Evolutionary conservation across 2,797 vertebrate genomes (phyloP).

Genomic region (Heterohyrax brucei): DNA sequence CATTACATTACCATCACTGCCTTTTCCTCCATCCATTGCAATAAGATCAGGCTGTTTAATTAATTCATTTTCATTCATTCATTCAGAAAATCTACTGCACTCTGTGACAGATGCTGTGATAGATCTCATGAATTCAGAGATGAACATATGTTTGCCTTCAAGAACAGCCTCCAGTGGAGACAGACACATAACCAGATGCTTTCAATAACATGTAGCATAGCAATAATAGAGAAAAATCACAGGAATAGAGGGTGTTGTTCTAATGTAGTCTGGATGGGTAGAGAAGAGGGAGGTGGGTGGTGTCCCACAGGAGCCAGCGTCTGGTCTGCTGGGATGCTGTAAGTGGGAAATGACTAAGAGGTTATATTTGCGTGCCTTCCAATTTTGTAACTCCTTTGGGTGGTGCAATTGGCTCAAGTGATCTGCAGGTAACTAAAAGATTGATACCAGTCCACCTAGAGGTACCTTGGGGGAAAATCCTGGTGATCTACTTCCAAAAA

Average conservation of each 20-base stretch:
- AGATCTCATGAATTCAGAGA: background rate
- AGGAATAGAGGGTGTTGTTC: background rate
- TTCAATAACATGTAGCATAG: background rate
- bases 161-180: background rate
- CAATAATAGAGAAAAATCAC: background rate
- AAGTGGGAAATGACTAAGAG: background rate
- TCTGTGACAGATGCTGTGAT: background rate
- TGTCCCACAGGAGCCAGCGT: background rate
- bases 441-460: too few species aligned
- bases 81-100: background rate
- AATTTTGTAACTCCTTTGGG: background rate
- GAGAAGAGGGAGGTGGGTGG: background rate
- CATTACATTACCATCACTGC: background rate
- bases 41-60: background rate
- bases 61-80: background rate
- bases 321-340: background rate
- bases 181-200: background rate
- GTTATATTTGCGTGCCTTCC: background rate
- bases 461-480: too few species aligned
- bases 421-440: too few species aligned
- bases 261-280: background rate
- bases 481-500: too few species aligned
- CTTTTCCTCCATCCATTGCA: background rate
- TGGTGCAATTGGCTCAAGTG: too few species aligned
- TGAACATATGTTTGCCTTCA: background rate